Evolutionary conservation across 1,140 invertebrate genomes (phyloP).

Genomic region (Drosophila lacteicornis): DNA sequence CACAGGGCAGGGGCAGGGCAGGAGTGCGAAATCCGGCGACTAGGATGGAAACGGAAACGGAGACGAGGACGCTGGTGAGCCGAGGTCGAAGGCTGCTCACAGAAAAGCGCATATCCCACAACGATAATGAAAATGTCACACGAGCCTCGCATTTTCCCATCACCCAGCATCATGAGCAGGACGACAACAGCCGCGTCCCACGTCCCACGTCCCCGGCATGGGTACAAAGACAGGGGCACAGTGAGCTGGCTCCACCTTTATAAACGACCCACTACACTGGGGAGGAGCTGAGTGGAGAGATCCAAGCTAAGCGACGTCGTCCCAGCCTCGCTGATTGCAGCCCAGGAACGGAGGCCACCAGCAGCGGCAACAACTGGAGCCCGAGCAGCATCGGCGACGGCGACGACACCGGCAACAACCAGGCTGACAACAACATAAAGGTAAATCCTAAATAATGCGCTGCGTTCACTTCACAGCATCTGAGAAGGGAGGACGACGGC

Average conservation of each 20-base stretch:
- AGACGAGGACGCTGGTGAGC: constrained; percentile 1
- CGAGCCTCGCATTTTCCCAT: constrained; percentile 83
- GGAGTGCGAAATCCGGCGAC: not conserved
- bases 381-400: constrained; percentile 12
- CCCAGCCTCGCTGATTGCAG: constrained; percentile 36
- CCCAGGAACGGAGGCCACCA: constrained; percentile 57
- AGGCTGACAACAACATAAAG: constrained; percentile 80
- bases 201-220: not conserved
- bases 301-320: not conserved
- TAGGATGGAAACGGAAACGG: not conserved
- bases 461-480: constrained; percentile 69
- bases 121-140: constrained; percentile 84
- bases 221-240: constrained; percentile 25
- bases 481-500: constrained; percentile 35
- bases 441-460: constrained; percentile 83
- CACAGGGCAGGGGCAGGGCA: constrained; percentile 1
- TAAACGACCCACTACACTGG: constrained; percentile 52
- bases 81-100: constrained; percentile 36
- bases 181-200: constrained; percentile 37
- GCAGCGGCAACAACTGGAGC: constrained; percentile 17
- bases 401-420: constrained; percentile 47
- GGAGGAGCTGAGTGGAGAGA: constrained; percentile 8
- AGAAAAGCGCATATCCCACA: constrained; percentile 80
- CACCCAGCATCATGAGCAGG: constrained; percentile 65
- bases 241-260: constrained; percentile 53